Conservation (phyloP, 2,797 vertebrate species). For the Halcyon badia region DNA sequence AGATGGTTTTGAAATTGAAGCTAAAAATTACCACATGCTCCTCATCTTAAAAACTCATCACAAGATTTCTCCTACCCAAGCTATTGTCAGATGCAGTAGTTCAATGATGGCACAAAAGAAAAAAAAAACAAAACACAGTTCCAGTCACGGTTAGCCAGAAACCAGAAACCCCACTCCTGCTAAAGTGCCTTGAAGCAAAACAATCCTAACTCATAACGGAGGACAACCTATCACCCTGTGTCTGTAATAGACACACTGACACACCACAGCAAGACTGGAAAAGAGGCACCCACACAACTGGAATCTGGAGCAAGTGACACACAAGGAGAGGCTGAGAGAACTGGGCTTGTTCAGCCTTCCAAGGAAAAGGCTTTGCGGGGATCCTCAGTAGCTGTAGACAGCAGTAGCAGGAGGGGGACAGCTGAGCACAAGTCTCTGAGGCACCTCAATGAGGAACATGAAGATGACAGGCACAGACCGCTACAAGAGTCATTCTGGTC, state of each 20-base stretch:
- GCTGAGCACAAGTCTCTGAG: neutral
- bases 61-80: neutral
- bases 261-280: neutral
- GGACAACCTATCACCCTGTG: neutral
- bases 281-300: neutral
- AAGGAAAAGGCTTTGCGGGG: neutral
- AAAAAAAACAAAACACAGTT: neutral
- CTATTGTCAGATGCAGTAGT: neutral
- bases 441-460: neutral
- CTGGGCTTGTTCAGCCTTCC: neutral
- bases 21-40: neutral
- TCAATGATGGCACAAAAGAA: fast-evolving
- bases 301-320: neutral
- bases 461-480: neutral
- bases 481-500: neutral
- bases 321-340: neutral
- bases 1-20: neutral
- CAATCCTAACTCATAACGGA: neutral
- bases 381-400: neutral
- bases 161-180: neutral
- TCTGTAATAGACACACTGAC: neutral
- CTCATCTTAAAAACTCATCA: neutral
- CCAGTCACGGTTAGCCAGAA: too few species aligned
- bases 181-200: fast-evolving
- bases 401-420: neutral